phyloP scores from a whole-genome alignment of 2,797 vertebrate genomes.

The Menidia menidia region DNA sequence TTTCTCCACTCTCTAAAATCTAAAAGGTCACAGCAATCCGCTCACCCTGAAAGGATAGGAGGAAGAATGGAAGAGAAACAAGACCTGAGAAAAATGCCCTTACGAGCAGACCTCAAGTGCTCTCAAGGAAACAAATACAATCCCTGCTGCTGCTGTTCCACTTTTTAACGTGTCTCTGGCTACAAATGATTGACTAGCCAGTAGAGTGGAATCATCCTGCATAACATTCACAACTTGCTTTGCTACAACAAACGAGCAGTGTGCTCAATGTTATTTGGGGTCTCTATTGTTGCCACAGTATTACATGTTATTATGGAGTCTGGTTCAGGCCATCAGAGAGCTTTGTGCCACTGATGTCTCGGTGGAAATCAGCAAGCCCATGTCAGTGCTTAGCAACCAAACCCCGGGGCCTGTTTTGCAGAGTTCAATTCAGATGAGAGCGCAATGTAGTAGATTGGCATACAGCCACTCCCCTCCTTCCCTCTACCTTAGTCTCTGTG shows the following conservation, averaged over 20 bases:
- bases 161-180: constrained; percentile 84
- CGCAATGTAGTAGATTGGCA: constrained; percentile 79
- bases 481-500: constrained; percentile 27
- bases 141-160: constrained; percentile 76
- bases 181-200: constrained; percentile 78
- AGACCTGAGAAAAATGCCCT: constrained; percentile 73
- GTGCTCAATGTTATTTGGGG: constrained; percentile 69
- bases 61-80: constrained; percentile 20
- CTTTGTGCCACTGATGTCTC: constrained; percentile 73
- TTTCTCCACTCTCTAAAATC: constrained; percentile 76
- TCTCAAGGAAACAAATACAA: constrained; percentile 76
- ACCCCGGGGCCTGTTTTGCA: constrained; percentile 86
- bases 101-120: constrained; percentile 65
- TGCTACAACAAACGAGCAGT: constrained; percentile 61
- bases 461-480: constrained; percentile 13
- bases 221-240: constrained; percentile 73
- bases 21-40: constrained; percentile 76
- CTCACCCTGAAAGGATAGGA: constrained; percentile 43
- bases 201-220: constrained; percentile 74
- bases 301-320: constrained; percentile 83
- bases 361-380: constrained; percentile 77
- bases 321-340: constrained; percentile 81
- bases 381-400: constrained; percentile 88
- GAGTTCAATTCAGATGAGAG: constrained; percentile 87
- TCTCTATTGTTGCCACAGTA: constrained; percentile 73